Evolutionary conservation across 2,888 invertebrate species (phyloP).

Genomic region (Drepanosiphum platanoidis): DNA sequence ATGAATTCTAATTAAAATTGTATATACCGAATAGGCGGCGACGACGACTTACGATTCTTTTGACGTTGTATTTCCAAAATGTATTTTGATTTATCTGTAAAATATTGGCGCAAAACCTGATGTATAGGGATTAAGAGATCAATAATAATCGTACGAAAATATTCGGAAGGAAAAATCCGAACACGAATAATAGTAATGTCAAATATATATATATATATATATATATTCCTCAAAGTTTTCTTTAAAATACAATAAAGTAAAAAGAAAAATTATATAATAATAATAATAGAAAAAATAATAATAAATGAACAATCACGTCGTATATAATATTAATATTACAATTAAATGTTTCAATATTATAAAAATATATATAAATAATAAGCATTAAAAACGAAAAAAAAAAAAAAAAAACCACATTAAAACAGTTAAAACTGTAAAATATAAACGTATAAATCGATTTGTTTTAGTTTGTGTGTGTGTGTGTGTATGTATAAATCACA

Average conservation of each 20-base stretch:
- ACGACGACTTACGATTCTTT: too few relatives aligned
- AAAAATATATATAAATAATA: not conserved
- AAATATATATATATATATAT: too few relatives aligned
- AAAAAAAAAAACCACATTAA: not conserved
- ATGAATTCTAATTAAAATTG: too few relatives aligned
- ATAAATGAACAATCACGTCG: constrained; percentile 19
- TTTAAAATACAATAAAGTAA: constrained; percentile 36
- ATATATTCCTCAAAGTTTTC: not conserved
- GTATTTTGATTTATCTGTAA: too few relatives aligned
- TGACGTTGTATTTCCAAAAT: too few relatives aligned
- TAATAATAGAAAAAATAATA: not conserved
- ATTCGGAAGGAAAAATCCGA: not conserved
- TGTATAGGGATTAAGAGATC: too few relatives aligned
- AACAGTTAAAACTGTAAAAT: constrained; percentile 9
- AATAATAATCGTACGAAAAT: too few relatives aligned
- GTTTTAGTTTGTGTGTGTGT: not conserved
- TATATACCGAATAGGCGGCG: too few relatives aligned
- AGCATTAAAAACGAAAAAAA: not conserved
- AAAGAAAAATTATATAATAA: constrained; percentile 1
- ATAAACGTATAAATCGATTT: not conserved
- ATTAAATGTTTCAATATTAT: not conserved
- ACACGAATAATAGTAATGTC: constrained; percentile 12
- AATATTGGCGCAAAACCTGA: too few relatives aligned
- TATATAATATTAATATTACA: constrained; percentile 14
- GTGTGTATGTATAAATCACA: constrained; percentile 19